phyloP scores from a whole-genome alignment of 2,888 invertebrate species.

The Oasisia sp. region DNA sequence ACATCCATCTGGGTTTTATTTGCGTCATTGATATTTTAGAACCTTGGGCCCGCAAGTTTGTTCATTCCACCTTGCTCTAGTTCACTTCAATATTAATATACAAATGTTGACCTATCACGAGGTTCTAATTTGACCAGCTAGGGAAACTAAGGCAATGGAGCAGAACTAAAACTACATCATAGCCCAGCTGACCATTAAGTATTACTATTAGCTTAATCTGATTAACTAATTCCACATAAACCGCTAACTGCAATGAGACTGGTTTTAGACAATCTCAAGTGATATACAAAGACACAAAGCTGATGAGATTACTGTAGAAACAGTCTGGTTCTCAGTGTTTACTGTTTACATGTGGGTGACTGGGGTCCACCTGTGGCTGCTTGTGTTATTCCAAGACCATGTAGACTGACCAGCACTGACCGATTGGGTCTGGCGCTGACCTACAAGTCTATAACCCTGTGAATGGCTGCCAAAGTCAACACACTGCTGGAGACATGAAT shows the following conservation, averaged over 20 bases:
- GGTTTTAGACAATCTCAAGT: neutral
- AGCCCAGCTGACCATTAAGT: neutral
- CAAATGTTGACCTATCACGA: no score
- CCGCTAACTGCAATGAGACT: neutral
- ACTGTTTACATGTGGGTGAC: neutral
- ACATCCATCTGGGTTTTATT: no score
- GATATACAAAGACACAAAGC: no score
- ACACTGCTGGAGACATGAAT: neutral
- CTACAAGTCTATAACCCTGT: neutral
- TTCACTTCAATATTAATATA: no score
- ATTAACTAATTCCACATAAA: neutral
- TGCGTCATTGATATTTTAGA: no score
- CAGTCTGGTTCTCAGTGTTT: neutral
- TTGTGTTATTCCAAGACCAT: neutral
- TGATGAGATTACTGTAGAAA: neutral
- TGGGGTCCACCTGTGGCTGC: neutral
- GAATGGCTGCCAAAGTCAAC: neutral
- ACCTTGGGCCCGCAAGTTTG: no score
- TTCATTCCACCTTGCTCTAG: no score
- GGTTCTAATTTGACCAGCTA: no score
- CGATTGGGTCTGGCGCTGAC: neutral
- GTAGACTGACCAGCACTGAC: neutral
- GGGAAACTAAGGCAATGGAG: neutral
- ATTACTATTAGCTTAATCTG: constrained; percentile 3
- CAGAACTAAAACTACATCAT: neutral